Evolutionary conservation across 2,113 vertebrate species (phyloP).

Genomic region (Scomber scombrus): DNA sequence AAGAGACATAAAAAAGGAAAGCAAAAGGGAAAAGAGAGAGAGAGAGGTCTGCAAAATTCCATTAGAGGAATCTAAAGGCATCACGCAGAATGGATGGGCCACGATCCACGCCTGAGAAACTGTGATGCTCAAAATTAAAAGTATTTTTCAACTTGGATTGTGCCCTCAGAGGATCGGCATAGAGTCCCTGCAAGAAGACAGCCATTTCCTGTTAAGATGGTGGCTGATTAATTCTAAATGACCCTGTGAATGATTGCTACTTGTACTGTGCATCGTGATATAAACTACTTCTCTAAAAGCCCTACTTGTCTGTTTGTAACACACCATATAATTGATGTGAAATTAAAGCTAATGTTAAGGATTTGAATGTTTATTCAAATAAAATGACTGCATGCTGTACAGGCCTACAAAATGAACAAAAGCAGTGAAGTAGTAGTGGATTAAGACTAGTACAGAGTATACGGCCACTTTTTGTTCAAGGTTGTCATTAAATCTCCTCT

Average conservation of each 20-base stretch:
- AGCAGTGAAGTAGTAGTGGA: not conserved
- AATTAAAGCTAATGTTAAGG: not conserved
- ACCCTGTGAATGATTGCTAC: slow-evolving; percentile 30
- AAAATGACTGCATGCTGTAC: not conserved
- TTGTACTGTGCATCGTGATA: not conserved
- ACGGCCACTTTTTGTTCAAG: not conserved
- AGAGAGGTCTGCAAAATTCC: slow-evolving; percentile 65
- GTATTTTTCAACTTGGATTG: slow-evolving; percentile 79
- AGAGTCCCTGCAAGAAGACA: slow-evolving; percentile 32
- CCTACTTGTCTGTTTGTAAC: not conserved
- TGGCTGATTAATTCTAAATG: slow-evolving; percentile 46
- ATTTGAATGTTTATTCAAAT: not conserved
- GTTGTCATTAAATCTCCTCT: not conserved
- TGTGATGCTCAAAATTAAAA: slow-evolving; percentile 81
- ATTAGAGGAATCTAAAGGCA: slow-evolving; percentile 77
- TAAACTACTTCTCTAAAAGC: not conserved
- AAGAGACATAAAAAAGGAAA: slow-evolving; percentile 4
- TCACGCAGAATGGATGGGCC: slow-evolving; percentile 75
- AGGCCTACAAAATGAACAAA: not conserved
- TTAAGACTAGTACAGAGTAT: not conserved
- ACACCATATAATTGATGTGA: not conserved
- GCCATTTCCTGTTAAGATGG: slow-evolving; percentile 40
- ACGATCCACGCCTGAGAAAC: slow-evolving; percentile 65
- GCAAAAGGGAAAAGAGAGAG: not conserved
- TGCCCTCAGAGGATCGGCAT: slow-evolving; percentile 59